A percentile compares a stretch with the other conserved stretches of the same genome.
Conservation (phyloP, 1,140 invertebrate species). For the Sycobia sp. region DNA sequence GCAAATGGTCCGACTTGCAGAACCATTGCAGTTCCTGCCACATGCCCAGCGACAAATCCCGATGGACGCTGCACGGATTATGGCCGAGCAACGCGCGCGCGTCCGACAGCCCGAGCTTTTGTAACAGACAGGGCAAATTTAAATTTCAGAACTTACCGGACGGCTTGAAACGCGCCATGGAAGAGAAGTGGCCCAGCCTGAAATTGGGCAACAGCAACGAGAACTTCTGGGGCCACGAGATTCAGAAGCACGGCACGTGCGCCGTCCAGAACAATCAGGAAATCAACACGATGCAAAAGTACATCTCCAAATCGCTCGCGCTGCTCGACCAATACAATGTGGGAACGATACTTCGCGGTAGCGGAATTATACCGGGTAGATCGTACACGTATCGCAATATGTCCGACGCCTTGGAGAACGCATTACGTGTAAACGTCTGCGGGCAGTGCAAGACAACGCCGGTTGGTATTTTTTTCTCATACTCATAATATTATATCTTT, state of each 20-base stretch:
- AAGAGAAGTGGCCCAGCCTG: background rate
- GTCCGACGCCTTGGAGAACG: background rate
- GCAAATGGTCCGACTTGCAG: background rate
- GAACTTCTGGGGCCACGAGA: conserved; percentile 2
- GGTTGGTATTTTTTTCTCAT: conserved; percentile 11
- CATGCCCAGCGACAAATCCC: background rate
- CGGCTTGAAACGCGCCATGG: background rate
- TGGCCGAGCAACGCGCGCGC: conserved; percentile 6
- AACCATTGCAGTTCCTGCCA: background rate
- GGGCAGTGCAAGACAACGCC: background rate
- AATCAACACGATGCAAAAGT: background rate
- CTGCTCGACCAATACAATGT: background rate
- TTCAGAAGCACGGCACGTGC: conserved; percentile 1
- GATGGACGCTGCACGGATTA: conserved; percentile 15
- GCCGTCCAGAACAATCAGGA: background rate
- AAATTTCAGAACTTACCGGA: background rate
- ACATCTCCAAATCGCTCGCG: background rate
- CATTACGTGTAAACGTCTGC: background rate
- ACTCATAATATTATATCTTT: no score
- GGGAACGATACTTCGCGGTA: background rate
- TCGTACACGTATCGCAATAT: background rate
- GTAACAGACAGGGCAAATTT: background rate
- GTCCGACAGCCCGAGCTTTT: background rate
- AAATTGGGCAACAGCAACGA: background rate
- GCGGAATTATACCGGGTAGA: background rate